Conservation (phyloP, 2,797 vertebrate species). For the Knipowitschia caucasica region DNA sequence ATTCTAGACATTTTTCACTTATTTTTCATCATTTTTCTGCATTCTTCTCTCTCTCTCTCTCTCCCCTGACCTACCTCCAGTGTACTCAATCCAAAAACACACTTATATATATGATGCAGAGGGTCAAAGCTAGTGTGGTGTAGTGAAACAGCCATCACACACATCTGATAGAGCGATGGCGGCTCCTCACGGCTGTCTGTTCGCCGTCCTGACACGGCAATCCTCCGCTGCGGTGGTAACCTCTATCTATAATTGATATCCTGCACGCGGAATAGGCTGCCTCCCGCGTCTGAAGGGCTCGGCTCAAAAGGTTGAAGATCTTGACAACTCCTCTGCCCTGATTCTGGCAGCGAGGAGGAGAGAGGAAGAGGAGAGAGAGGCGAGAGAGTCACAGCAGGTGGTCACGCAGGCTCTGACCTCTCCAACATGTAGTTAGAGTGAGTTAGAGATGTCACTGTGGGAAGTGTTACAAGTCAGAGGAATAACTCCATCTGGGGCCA, state of each 20-base stretch:
- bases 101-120: conserved; percentile 52
- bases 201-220: conserved; percentile 90
- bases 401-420: conserved; percentile 39
- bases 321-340: conserved; percentile 94
- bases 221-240: conserved; percentile 88
- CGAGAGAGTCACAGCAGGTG: conserved; percentile 58
- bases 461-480: not conserved
- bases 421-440: conserved; percentile 12
- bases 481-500: too few species aligned
- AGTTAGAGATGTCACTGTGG: not conserved
- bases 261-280: conserved; percentile 92
- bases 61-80: not conserved
- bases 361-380: conserved; percentile 33
- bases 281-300: conserved; percentile 91
- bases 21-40: too few species aligned
- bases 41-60: not conserved
- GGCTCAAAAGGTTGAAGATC: conserved; percentile 94
- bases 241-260: conserved; percentile 99
- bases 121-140: conserved; percentile 40
- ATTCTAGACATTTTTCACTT: too few species aligned
- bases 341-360: conserved; percentile 62
- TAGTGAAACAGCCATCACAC: conserved; percentile 59
- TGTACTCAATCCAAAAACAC: conserved; percentile 39
- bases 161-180: conserved; percentile 98
- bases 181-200: conserved; percentile 96